Base-by-base conservation (phyloP, 2,797 vertebrate species). In the Myoxocephalus aenaeus region DNA sequence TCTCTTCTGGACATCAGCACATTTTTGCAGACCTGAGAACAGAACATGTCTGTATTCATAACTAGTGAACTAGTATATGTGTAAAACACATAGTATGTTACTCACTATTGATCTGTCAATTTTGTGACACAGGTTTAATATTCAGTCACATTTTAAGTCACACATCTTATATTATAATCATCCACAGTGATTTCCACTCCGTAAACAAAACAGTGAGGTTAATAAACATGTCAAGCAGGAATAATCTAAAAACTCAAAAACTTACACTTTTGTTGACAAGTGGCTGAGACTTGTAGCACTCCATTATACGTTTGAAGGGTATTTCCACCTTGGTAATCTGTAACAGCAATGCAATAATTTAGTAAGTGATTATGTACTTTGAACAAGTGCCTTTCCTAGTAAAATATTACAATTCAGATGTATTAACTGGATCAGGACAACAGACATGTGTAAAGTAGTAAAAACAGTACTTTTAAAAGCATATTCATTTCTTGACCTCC, bases 231-330 rank as follows among this genome's bases (percentile, higher is more conserved):
- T 6, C 17, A 1, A 34, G 18, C 44, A 61, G 38, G 17, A 73
- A 65, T 44, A 8, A 38, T 42, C 0, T 3, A 0, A 40, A 22
- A 42, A 17, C 29, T 51, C 17, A 6, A n/a, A 63, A 63, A 65
- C 92, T 92, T 92, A 97, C 97, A 2, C 94, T 94, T 51, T 93
- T 95, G 67, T 83, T 92, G 73, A 95, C 92, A 68, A 95, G 92
- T 0, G 94, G 95, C 48, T 94, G 96, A 42, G 94, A 96, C 74
- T 95, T 93, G 34, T 96, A 96, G 76, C 92, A 94, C 46, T 88
- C 92, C 95, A 96, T 96, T 13, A 97, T 97, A 22, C 87, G 89
- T 77, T 95, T 96, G 87, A 97, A 96, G 11, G 96, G 93, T 20
- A 86, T 91, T 1, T 96, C 95, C 67, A 90, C 90, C 3, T 92